Percentiles rank a stretch among this genome's conserved stretches.
Evolutionary conservation across 2,113 vertebrate species (phyloP).

Genomic region (Hyla sarda): DNA sequence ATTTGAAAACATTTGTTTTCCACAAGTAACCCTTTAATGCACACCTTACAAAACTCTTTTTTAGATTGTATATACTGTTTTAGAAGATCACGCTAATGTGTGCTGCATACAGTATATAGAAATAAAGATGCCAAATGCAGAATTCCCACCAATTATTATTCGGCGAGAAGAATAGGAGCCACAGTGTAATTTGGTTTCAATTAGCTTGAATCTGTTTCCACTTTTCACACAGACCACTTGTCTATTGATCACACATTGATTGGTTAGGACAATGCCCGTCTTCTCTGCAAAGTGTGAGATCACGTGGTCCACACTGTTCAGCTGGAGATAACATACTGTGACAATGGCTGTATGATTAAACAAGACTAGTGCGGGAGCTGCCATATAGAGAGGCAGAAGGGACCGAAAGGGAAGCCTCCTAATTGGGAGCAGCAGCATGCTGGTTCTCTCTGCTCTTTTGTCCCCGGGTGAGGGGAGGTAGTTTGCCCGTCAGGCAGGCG

Average conservation of each 20-base stretch:
- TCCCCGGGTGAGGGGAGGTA: slow-evolving; percentile 72
- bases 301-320: slow-evolving; percentile 74
- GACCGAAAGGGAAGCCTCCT: slow-evolving; percentile 64
- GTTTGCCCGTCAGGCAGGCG: slow-evolving; percentile 78
- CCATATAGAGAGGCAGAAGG: slow-evolving; percentile 62
- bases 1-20: too few relatives aligned
- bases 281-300: slow-evolving; percentile 72
- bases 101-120: too few relatives aligned
- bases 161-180: not conserved
- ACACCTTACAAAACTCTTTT: too few relatives aligned
- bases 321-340: slow-evolving; percentile 77
- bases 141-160: not conserved
- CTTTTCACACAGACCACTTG: slow-evolving; percentile 61
- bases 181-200: slow-evolving; percentile 37
- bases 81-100: too few relatives aligned
- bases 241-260: slow-evolving; percentile 78
- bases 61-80: too few relatives aligned
- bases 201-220: slow-evolving; percentile 56
- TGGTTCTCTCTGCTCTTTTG: slow-evolving; percentile 63
- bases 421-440: slow-evolving; percentile 73
- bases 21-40: too few relatives aligned
- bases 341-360: slow-evolving; percentile 77
- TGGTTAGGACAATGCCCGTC: slow-evolving; percentile 75
- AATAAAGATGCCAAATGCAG: too few relatives aligned
- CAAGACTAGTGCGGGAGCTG: slow-evolving; percentile 68